phyloP scores from a whole-genome alignment of 2,113 vertebrate species.

The Erinaceus europaeus region DNA sequence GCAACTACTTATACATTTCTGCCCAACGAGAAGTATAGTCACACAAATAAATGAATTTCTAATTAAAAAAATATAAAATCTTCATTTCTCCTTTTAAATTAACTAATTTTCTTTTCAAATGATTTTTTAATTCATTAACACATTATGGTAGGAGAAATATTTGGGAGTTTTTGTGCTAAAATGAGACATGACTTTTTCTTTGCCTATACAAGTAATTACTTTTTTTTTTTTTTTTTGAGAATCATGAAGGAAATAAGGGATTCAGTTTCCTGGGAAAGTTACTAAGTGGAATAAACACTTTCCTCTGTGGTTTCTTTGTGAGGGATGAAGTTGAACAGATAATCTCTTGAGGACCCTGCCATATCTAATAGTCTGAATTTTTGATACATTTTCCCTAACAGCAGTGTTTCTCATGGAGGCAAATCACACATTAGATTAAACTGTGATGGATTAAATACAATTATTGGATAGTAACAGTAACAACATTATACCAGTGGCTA shows the following conservation, averaged over 20 bases:
- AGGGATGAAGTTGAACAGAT: neutral
- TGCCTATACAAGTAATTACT: neutral
- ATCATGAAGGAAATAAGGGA: neutral
- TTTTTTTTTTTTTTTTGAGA: too few species aligned
- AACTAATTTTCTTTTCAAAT: neutral
- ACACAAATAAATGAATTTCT: neutral
- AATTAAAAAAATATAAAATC: neutral
- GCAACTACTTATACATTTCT: neutral
- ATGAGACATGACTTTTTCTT: neutral
- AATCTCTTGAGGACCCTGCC: neutral
- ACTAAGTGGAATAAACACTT: neutral
- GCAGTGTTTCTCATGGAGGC: neutral
- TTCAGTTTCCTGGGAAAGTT: neutral
- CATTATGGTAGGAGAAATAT: too few species aligned
- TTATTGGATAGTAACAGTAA: neutral
- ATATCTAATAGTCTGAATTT: neutral
- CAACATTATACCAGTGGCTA: neutral
- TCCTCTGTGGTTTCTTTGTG: neutral
- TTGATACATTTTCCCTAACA: conserved; percentile 21
- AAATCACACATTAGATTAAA: neutral
- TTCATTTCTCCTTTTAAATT: neutral
- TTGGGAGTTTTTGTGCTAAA: too few species aligned
- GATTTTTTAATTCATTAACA: neutral
- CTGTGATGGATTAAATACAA: neutral
- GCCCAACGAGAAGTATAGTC: neutral